phyloP scores from a whole-genome alignment of 2,113 vertebrate species.

The Chlorocebus sabaeus region DNA sequence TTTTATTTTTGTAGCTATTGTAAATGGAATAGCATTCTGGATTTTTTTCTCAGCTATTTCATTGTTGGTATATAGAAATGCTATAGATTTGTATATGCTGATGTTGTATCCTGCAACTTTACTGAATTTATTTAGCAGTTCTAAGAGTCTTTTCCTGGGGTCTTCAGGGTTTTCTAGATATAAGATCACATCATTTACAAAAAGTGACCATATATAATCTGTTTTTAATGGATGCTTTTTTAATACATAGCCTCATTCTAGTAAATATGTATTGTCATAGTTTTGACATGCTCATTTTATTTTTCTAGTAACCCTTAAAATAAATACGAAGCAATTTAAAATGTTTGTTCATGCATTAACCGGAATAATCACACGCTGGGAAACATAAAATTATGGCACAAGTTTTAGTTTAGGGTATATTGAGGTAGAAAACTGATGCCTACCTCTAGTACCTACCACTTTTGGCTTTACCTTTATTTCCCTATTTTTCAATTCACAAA shows the following conservation, averaged over 20 bases:
- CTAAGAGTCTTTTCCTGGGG: too few relatives aligned
- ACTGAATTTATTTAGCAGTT: too few relatives aligned
- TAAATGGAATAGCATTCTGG: neutral
- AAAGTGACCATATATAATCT: neutral
- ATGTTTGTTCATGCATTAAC: neutral
- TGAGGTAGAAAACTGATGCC: neutral
- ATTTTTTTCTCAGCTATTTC: neutral
- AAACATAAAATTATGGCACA: neutral
- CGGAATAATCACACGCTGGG: neutral
- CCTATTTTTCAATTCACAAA: neutral
- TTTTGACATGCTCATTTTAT: neutral
- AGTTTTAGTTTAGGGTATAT: neutral
- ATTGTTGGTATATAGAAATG: neutral
- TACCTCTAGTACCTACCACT: neutral
- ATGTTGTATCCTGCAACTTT: neutral
- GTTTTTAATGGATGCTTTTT: constrained; percentile 2
- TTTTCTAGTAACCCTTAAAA: constrained; percentile 6
- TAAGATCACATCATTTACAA: neutral
- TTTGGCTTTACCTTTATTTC: neutral
- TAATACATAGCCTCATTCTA: neutral
- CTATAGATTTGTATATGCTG: neutral
- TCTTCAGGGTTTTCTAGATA: neutral
- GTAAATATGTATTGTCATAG: neutral
- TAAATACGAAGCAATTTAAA: neutral
- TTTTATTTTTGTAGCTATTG: neutral